Base-by-base conservation (phyloP, 2,113 vertebrate species). In the Platysteira castanea region DNA sequence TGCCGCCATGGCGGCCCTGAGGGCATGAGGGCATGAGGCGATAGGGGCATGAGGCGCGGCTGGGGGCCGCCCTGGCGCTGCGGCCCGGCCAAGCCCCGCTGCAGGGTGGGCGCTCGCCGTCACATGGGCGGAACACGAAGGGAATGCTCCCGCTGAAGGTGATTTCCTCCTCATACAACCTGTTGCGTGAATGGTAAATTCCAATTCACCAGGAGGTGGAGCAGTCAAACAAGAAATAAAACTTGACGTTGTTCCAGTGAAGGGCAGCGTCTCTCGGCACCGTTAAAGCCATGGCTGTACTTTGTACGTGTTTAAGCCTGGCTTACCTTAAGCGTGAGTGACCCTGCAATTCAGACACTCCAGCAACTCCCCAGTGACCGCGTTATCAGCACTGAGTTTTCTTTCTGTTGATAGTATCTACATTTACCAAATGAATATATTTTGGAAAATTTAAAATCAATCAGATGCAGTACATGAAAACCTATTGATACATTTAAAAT, bases 221-320 rank as follows among this genome's bases (percentile, higher is more conserved):
- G 96, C 80, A 50, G 15, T 20, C 37, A 74, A 76, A 39, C 95
- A 68, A 95, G 87, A 46, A 95, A 97, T 79, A 3, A 52, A 35
- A 0, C 4, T 1, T 1, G 7, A 0, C 2, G 15, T 2, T 16
- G 23, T 7, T 15, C 3, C 31, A 0, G 52, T 0, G 30, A 4
- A 9, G 33, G 54, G 1, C 30, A 1, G 31, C 6, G 0, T 22
- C 31, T 44, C 16, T 21, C 81, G 11, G 56, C 28, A 2, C 2
- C 8, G 0, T 3, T 24, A 1, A 19, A 7, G 42, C 31, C 53
- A 0, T 3, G 47, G 13, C 31, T 7, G 13, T 2, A 0, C 10
- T 28, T 6, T 11, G 35, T 11, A 0, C 24, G 0, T 3, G 30
- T 28, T 9, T 14, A 13, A 30, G 37, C 35, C 46, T 35, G 42